These are phyloP conservation scores for Xenops minutus DNA, from an alignment of 2,797 vertebrate species.

Conservation along the genomic window DNA sequence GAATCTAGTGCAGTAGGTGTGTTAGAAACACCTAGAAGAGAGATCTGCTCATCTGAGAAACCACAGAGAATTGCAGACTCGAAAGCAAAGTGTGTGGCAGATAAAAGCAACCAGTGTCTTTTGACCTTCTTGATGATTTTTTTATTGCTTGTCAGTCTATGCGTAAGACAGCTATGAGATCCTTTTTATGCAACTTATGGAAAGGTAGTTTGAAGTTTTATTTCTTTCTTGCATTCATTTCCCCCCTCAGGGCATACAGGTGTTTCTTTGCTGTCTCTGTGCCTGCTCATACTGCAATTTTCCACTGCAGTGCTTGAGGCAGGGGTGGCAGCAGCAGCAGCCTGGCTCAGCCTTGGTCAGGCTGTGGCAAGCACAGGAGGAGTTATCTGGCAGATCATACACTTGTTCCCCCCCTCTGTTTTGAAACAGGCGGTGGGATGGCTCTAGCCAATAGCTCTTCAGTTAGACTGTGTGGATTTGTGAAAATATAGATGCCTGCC, in stretches of 20 bases:
- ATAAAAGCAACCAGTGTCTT: neutral
- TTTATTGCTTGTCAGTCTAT: neutral
- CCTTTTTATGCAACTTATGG: neutral
- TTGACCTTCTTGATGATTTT: neutral
- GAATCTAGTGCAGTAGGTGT: neutral
- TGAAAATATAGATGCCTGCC: neutral
- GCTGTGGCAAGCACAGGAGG: neutral
- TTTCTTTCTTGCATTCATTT: neutral
- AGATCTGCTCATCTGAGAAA: neutral
- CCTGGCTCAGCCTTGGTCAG: neutral
- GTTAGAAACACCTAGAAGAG: neutral
- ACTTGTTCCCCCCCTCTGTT: neutral
- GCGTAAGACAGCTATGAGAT: neutral
- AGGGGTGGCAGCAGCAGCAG: neutral
- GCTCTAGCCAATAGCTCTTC: neutral
- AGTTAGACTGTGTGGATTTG: neutral
- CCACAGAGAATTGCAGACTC: neutral
- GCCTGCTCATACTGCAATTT: neutral
- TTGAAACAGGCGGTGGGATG: neutral
- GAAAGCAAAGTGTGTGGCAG: neutral
- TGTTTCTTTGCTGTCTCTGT: neutral
- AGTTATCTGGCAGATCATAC: neutral
- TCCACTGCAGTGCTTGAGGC: neutral
- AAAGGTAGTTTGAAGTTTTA: neutral
- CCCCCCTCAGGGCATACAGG: neutral